phyloP scores from a whole-genome alignment of 1,140 invertebrate genomes.

The Protaetia brevitarsis region DNA sequence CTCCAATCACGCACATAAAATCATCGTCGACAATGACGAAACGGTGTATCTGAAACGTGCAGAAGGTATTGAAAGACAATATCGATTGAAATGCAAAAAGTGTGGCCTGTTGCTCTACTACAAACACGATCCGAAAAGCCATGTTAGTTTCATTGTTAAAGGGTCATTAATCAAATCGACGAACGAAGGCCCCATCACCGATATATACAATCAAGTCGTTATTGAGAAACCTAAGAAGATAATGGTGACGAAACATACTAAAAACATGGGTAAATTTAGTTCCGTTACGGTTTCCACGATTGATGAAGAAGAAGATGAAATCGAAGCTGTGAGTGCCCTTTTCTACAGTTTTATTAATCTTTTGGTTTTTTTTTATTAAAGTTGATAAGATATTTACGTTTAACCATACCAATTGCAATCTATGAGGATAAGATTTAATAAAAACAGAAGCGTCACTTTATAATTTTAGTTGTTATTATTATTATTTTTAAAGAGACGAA shows the following conservation, averaged over 20 bases:
- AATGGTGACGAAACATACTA: constrained; percentile 96
- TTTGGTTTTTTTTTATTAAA: too few relatives aligned
- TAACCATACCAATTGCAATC: too few relatives aligned
- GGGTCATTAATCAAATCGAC: constrained; percentile 72
- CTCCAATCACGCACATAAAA: constrained; percentile 92
- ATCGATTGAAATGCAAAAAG: constrained; percentile 85
- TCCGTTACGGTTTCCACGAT: constrained; percentile 98
- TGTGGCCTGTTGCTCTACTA: constrained; percentile 93
- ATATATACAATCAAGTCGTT: constrained; percentile 78
- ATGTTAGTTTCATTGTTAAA: constrained; percentile 84
- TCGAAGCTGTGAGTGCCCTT: constrained; percentile 70
- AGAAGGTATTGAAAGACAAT: constrained; percentile 89
- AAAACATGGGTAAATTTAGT: constrained; percentile 99
- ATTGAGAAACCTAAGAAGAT: constrained; percentile 81
- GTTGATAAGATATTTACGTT: too few relatives aligned
- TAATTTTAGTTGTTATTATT: too few relatives aligned
- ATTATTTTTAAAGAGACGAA: too few relatives aligned
- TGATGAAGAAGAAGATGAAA: constrained; percentile 91
- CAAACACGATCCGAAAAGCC: constrained; percentile 75
- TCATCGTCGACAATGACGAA: constrained; percentile 86
- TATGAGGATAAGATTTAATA: too few relatives aligned
- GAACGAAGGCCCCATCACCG: constrained; percentile 70
- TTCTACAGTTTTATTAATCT: not conserved
- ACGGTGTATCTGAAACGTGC: constrained; percentile 77
- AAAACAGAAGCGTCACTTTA: too few relatives aligned